A percentile compares a stretch with the other conserved stretches of the same genome.
Evolutionary conservation across 2,888 invertebrate species (phyloP).

Genomic region (Lasius platythorax): DNA sequence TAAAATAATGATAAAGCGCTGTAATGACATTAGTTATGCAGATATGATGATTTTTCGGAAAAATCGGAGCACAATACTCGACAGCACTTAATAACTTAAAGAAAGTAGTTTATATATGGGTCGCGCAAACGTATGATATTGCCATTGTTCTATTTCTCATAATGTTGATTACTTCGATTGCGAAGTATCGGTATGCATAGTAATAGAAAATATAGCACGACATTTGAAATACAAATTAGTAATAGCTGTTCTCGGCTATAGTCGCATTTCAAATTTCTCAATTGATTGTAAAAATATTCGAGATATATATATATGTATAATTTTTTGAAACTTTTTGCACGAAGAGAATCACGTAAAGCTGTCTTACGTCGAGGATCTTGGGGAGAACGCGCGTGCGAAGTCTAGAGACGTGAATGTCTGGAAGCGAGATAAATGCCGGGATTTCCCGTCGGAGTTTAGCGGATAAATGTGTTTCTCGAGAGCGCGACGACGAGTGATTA

Average conservation of each 20-base stretch:
- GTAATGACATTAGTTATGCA: not conserved
- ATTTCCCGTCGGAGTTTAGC: conserved; percentile 69
- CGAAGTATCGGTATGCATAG: not conserved
- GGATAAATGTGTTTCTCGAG: conserved; percentile 74
- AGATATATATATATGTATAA: not conserved
- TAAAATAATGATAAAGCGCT: not conserved
- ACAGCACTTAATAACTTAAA: not conserved
- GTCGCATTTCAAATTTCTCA: not conserved
- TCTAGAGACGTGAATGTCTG: conserved; percentile 34
- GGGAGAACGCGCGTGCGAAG: conserved; percentile 7
- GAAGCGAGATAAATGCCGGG: conserved; percentile 65
- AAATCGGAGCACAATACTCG: not conserved
- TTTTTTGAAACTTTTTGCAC: not conserved
- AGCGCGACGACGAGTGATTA: conserved; percentile 71
- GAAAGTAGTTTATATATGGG: not conserved
- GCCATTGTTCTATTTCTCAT: conserved; percentile 13
- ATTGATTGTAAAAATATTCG: not conserved
- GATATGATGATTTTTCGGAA: conserved; percentile 1
- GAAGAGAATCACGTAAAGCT: not conserved
- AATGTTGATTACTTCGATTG: conserved; percentile 44
- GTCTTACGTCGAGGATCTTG: conserved; percentile 7
- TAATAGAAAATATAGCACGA: not conserved
- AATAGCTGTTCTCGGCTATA: not conserved
- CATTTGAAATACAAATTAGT: conserved; percentile 14
- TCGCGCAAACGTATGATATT: not conserved